Evolutionary conservation across 2,113 vertebrate species (phyloP).

Genomic region (Ancistrus triradiatus): DNA sequence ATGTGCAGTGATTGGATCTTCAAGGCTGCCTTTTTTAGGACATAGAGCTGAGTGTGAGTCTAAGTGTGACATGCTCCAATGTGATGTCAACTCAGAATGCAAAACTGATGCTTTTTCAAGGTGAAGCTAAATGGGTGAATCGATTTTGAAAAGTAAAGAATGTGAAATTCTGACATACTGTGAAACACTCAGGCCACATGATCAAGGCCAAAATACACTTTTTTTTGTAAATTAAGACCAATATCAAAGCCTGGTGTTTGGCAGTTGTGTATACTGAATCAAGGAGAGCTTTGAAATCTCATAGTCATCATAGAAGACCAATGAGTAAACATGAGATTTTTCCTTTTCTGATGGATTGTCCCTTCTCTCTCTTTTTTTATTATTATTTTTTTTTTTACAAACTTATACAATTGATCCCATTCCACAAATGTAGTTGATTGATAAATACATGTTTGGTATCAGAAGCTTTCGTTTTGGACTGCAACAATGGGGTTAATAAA

Average conservation of each 20-base stretch:
- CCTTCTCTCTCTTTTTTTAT: too few relatives aligned
- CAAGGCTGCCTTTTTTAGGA: constrained; percentile 8
- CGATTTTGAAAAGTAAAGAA: neutral
- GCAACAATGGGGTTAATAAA: too few relatives aligned
- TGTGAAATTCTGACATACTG: neutral
- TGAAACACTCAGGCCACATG: neutral
- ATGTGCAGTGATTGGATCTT: constrained; percentile 4
- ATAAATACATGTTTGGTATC: too few relatives aligned
- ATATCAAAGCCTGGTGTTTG: neutral
- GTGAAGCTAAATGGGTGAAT: constrained; percentile 18
- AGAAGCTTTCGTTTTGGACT: too few relatives aligned
- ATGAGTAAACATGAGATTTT: neutral
- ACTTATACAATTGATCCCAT: too few relatives aligned
- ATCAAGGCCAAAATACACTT: neutral
- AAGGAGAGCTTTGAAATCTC: neutral
- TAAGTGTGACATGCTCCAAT: constrained; percentile 6
- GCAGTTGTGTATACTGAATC: neutral
- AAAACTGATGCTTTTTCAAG: constrained; percentile 34
- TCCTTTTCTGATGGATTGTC: neutral
- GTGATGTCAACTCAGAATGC: constrained; percentile 5
- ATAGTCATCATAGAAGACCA: neutral
- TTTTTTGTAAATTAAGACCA: neutral
- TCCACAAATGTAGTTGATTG: too few relatives aligned
- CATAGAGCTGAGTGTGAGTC: neutral
- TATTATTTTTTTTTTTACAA: too few relatives aligned